Base-by-base conservation (phyloP, 2,797 vertebrate genomes). In the Eurystomus glaucurus region DNA sequence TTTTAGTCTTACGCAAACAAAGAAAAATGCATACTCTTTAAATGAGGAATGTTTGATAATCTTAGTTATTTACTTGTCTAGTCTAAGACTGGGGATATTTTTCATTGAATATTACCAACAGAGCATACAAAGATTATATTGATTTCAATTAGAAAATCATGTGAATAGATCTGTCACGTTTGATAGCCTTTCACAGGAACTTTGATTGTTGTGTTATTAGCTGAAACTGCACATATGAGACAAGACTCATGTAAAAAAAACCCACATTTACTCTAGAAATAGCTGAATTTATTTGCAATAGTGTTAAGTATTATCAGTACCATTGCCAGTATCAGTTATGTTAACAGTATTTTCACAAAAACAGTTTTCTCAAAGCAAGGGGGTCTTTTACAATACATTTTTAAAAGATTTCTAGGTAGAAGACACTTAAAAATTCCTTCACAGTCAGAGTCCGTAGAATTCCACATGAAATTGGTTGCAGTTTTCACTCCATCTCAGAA, bases 61-160 rank as follows among this genome's bases (percentile, higher is more conserved):
- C 54, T 60, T 58, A n/a, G 37, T 70, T 85, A 90, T 86, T 79
- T 85, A 78, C 51, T 76, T 86, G 66, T 90, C 37, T 65, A 64
- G 46, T 7, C 37, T 46, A 54, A 72, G 45, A 28, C 28, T 60
- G 51, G 8, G 29, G 39, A 74, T 82, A 84, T 71, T 87, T 91
- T 64, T 75, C 62, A 78, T 7, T 39, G 50, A 88, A 37, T 22
- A 4, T 37, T 39, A 50, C 83, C 62, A 93, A 48, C 22, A 91
- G 33, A 93, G 85, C 23, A 82, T 28, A 74, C 18, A 57, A 48
- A 72, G 31, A 78, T 61, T 45, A 46, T 55, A 93, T 85, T 57
- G 85, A 97, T 93, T 96, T 96, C 74, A 91, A 69, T 94, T 96
- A 92, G 55, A 88, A 96, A 74, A 90, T 94, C 78, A 57, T 87